phyloP scores from a whole-genome alignment of 2,113 vertebrate species.

The Bubo blakistoni region DNA sequence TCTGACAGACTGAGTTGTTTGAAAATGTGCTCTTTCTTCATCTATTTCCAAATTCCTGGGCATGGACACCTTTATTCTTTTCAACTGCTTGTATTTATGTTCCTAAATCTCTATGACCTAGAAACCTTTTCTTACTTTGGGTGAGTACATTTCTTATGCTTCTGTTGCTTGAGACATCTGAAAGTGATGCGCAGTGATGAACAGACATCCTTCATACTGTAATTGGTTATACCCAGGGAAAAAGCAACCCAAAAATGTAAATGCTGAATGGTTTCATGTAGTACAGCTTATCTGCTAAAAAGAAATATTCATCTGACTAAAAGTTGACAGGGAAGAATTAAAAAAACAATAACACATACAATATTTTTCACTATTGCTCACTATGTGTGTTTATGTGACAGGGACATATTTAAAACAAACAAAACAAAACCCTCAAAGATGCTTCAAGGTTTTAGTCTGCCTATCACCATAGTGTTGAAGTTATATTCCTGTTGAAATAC shows the following conservation, averaged over 20 bases:
- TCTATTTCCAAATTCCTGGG: constrained; percentile 18
- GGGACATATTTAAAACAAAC: background rate
- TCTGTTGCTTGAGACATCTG: background rate
- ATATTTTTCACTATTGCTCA: background rate
- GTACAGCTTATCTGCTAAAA: background rate
- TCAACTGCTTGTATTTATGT: background rate
- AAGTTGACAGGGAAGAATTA: background rate
- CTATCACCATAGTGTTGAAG: background rate
- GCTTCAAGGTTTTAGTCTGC: background rate
- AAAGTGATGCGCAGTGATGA: background rate
- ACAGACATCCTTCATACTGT: background rate
- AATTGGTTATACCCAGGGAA: background rate
- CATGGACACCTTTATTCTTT: background rate
- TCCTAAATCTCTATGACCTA: background rate
- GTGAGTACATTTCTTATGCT: background rate
- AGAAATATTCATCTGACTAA: background rate
- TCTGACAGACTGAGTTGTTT: constrained; percentile 3
- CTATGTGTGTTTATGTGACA: background rate
- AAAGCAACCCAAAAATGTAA: background rate
- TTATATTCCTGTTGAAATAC: background rate
- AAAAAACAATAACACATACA: background rate
- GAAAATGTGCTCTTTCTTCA: constrained; percentile 15
- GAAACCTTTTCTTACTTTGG: constrained; percentile 10
- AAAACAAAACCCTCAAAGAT: background rate
- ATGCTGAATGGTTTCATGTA: background rate